These are phyloP conservation scores for Eclectus roratus DNA, from an alignment of 2,113 vertebrate genomes.

Conservation along the genomic window DNA sequence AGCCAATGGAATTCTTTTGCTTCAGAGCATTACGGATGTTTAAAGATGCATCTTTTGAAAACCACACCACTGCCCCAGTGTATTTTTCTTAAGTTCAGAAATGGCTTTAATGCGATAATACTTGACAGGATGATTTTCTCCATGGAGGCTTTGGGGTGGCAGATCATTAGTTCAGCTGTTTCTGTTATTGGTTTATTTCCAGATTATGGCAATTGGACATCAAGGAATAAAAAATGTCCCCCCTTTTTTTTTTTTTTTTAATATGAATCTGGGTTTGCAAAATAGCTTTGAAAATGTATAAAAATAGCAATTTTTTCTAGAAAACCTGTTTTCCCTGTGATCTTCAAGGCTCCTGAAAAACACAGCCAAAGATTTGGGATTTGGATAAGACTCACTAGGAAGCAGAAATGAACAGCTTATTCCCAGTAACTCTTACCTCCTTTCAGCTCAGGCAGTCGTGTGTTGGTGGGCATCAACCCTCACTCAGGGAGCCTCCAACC, in stretches of 20 bases:
- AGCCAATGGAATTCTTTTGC: not conserved
- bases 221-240: not conserved
- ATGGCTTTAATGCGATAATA: not conserved
- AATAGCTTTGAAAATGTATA: not conserved
- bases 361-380: not conserved
- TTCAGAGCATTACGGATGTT: not conserved
- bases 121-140: not conserved
- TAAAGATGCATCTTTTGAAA: not conserved
- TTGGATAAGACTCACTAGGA: not conserved
- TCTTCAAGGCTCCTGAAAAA: not conserved
- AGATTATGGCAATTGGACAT: not conserved
- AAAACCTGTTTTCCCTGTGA: not conserved
- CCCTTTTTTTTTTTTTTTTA: not conserved
- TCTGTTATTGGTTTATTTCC: constrained; percentile 24
- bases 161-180: not conserved
- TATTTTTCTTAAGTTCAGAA: not conserved
- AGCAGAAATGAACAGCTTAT: not conserved
- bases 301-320: not conserved
- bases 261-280: not conserved
- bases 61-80: too few relatives aligned
- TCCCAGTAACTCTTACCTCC: not conserved
- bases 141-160: not conserved
- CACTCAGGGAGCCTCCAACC: accelerated
- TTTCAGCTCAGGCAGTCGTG: accelerated
- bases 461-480: not conserved